A percentile compares a stretch with the other conserved stretches of the same genome.
Evolutionary conservation across 2,113 vertebrate genomes (phyloP).

Genomic region (Triplophysa siluroides): DNA sequence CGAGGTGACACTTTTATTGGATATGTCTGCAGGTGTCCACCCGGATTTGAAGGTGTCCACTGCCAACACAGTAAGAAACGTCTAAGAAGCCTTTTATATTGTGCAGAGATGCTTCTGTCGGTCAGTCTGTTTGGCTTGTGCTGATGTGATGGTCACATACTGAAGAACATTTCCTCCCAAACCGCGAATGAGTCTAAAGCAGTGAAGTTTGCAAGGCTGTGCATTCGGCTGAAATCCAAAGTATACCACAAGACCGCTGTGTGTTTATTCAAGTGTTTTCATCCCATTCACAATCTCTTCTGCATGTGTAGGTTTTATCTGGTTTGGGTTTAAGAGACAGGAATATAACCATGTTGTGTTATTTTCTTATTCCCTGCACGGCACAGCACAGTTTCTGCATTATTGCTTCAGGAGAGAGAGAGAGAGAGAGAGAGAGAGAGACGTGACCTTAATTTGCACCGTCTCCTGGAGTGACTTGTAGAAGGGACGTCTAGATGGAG

Average conservation of each 20-base stretch:
- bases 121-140: too few relatives aligned
- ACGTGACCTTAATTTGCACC: conserved; percentile 37
- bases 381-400: not conserved
- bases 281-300: not conserved
- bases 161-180: too few relatives aligned
- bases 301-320: too few relatives aligned
- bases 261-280: too few relatives aligned
- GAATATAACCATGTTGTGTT: not conserved
- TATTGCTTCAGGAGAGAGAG: not conserved
- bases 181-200: too few relatives aligned
- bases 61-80: conserved; percentile 88
- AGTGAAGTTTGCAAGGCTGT: too few relatives aligned
- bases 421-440: not conserved
- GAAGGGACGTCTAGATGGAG: not conserved
- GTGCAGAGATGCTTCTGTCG: not conserved
- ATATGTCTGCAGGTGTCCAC: conserved; percentile 82
- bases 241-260: too few relatives aligned
- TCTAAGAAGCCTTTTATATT: not conserved
- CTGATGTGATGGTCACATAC: too few relatives aligned
- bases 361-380: not conserved
- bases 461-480: conserved; percentile 8
- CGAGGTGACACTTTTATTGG: conserved; percentile 83
- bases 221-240: too few relatives aligned
- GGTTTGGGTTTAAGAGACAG: not conserved
- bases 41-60: conserved; percentile 83